These are phyloP conservation scores for Ceratina australensis DNA, from an alignment of 1,140 invertebrate genomes.

Conservation along the genomic window DNA sequence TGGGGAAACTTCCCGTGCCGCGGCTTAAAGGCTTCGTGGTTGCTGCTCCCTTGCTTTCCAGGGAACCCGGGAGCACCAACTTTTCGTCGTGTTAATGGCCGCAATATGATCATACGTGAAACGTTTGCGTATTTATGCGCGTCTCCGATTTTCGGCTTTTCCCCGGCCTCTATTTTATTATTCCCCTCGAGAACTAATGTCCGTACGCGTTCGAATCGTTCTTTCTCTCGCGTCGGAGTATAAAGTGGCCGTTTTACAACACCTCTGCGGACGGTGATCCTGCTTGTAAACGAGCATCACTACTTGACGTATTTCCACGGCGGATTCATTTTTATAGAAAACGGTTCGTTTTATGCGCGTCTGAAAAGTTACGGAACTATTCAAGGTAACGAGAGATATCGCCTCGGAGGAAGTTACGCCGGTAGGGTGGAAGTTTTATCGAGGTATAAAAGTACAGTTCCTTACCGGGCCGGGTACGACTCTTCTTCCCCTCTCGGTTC, in stretches of 20 bases:
- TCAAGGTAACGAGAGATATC: constrained; percentile 29
- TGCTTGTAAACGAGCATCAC: constrained; percentile 1
- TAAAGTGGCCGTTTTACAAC: neutral
- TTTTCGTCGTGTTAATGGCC: constrained; percentile 78
- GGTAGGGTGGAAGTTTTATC: constrained; percentile 1
- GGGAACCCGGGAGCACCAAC: constrained; percentile 55
- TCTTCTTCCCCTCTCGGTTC: neutral
- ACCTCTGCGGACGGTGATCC: constrained; percentile 9
- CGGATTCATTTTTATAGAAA: constrained; percentile 41
- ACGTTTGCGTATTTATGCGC: constrained; percentile 65
- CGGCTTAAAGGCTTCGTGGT: constrained; percentile 79
- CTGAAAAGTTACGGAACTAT: constrained; percentile 44
- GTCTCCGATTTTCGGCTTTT: neutral
- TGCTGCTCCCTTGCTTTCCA: constrained; percentile 73
- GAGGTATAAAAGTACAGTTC: constrained; percentile 15
- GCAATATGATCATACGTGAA: constrained; percentile 77
- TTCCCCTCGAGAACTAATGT: neutral
- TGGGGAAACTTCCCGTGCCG: constrained; percentile 77
- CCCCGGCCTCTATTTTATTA: neutral
- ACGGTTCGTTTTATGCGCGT: constrained; percentile 38
- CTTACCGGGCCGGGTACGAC: neutral
- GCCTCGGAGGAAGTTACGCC: neutral
- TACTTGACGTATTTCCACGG: constrained; percentile 20
- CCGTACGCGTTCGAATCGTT: neutral
- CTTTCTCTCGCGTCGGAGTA: neutral